Percentiles rank a stretch among this genome's conserved stretches.
These are phyloP conservation scores for Drosophila quadrilineata DNA, from an alignment of 1,140 invertebrate species.

Conservation along the genomic window DNA sequence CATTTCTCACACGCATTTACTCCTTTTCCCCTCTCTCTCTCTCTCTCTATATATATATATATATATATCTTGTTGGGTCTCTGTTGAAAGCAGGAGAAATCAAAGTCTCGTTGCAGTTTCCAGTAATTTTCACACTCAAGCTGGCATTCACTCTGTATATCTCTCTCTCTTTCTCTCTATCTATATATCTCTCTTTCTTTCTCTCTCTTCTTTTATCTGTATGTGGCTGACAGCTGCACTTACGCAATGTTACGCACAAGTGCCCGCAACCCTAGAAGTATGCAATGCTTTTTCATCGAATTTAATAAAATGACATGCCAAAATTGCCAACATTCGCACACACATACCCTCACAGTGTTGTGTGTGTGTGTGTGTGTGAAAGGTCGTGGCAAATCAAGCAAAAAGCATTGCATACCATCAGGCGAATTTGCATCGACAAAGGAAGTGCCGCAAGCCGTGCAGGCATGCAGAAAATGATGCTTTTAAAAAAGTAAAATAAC, in stretches of 20 bases:
- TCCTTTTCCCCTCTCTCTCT: too few species aligned
- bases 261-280: constrained; percentile 24
- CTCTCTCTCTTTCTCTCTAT: background rate
- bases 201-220: background rate
- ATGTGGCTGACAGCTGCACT: constrained; percentile 60
- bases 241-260: constrained; percentile 67
- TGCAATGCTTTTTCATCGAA: constrained; percentile 28
- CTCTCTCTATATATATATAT: too few species aligned
- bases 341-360: background rate
- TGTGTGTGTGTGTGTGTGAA: constrained; percentile 11
- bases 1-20: too few species aligned
- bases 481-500: constrained; percentile 25
- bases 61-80: too few species aligned
- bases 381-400: constrained; percentile 7
- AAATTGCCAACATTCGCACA: constrained; percentile 8
- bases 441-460: background rate
- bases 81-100: too few species aligned
- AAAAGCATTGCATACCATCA: constrained; percentile 23
- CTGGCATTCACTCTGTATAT: constrained; percentile 60
- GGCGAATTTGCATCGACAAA: too few species aligned
- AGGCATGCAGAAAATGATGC: constrained; percentile 45
- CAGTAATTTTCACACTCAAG: constrained; percentile 73
- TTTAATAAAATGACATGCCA: constrained; percentile 34
- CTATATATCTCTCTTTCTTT: background rate
- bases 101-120: constrained; percentile 46